Evolutionary conservation across 64 coral and sea anemone species (phyloP).

Genomic region (Montipora sp.): DNA sequence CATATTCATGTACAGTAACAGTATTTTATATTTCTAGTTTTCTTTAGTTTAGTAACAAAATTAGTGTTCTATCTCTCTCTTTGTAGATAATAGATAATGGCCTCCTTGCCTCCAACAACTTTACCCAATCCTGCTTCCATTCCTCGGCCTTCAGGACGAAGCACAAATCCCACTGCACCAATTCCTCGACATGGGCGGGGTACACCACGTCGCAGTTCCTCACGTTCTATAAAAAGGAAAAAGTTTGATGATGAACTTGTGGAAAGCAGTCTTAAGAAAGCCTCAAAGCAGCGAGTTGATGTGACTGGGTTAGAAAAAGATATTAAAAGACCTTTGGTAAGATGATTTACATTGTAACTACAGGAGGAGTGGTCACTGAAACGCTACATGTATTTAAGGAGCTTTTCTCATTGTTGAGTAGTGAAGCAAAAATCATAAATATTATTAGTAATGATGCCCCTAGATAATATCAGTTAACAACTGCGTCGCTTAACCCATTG

Average conservation of each 20-base stretch:
- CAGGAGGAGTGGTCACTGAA: too few species aligned
- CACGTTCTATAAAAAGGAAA: constrained; percentile 95
- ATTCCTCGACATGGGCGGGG: constrained; percentile 35
- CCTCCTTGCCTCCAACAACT: constrained; percentile 18
- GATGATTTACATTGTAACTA: not conserved
- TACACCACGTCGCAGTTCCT: constrained; percentile 96
- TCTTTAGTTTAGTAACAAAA: not conserved
- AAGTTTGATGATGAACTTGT: constrained; percentile 99
- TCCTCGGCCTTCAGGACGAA: constrained; percentile 4
- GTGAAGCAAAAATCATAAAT: too few species aligned
- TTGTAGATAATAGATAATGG: not conserved
- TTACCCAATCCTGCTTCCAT: constrained; percentile 13
- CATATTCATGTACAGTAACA: too few species aligned
- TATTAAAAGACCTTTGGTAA: constrained; percentile 67
- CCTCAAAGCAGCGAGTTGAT: constrained; percentile 75
- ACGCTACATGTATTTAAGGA: too few species aligned
- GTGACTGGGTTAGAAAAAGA: constrained; percentile 57
- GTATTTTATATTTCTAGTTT: too few species aligned
- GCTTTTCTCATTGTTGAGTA: too few species aligned
- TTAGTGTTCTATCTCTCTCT: not conserved
- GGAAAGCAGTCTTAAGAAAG: constrained; percentile 96
- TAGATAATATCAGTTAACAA: too few species aligned
- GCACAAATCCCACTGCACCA: not conserved
- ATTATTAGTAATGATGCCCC: too few species aligned
- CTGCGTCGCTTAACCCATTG: too few species aligned